Evolutionary conservation across 2,113 vertebrate genomes (phyloP), one percentile per base, ranked within the genome.

Genomic region (Rhombomys opimus): DNA sequence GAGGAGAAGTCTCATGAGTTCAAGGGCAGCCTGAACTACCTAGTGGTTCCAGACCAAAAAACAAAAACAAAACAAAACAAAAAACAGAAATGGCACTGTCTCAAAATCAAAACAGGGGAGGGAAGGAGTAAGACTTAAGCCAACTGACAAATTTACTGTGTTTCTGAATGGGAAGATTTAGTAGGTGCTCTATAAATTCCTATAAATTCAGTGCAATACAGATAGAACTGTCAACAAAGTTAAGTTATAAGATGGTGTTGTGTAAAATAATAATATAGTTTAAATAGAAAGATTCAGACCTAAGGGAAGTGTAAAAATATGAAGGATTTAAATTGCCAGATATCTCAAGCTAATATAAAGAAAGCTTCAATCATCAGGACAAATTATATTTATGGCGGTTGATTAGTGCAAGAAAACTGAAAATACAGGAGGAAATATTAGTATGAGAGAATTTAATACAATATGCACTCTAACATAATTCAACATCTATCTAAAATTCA

Each of bases 341-440:
- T 91, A 95, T 86, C 57, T 91, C 23, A 54, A 68, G 67, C 50
- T 89, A 87, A 77, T 70, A 6, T 81, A 86, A 89, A 87, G 18
- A 86, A 89, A 87, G 18, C 50, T 46, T 95, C 8, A 22, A 0
- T 87, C 63, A 57, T 96, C 23, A 95, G n/a, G 38, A 82, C 18
- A 57, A 89, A 86, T 75, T 89, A 1, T 92, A 68, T 54, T 89
- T 46, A 86, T 1, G 80, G 52, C 14, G 85, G 8, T 81, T 81
- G 35, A 73, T 90, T 18, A 65, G 5, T 94, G 75, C 8, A 72
- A 72, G n/a, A 90, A 70, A 63, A 65, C 38, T 82, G 76, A 86
- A 93, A 68, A 27, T 4, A 4, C 14, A 63, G 59, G 59, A 57
- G 73, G 75, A 90, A n/a, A 70, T 76, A 10, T 90, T 82, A 77